Percentiles rank a stretch among this genome's conserved stretches.
These are phyloP conservation scores for Erythrocebus patas DNA, from an alignment of 2,113 vertebrate species.

Conservation along the genomic window DNA sequence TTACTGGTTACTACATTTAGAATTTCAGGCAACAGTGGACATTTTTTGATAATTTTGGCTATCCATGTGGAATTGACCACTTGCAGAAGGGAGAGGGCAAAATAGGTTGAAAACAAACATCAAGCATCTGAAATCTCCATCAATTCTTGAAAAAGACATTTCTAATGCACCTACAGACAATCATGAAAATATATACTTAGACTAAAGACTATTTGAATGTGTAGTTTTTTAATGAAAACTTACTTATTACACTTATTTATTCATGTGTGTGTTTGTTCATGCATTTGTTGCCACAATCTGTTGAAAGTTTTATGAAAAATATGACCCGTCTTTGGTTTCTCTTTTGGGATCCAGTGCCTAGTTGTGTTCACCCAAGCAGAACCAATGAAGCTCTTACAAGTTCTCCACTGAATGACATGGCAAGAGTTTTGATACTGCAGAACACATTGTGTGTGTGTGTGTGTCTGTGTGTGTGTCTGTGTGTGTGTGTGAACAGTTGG, in stretches of 20 bases:
- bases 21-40: background rate
- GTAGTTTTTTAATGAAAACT: background rate
- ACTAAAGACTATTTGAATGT: background rate
- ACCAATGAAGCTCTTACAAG: background rate
- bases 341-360: background rate
- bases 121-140: background rate
- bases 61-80: background rate
- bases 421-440: background rate
- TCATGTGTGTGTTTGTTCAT: background rate
- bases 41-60: background rate
- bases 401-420: background rate
- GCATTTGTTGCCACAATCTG: background rate
- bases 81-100: background rate
- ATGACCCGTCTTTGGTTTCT: background rate
- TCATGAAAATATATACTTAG: background rate
- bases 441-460: too few relatives aligned
- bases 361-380: background rate
- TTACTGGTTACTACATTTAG: background rate
- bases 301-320: background rate
- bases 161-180: background rate
- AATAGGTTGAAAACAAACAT: conserved; percentile 30
- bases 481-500: background rate
- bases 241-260: background rate
- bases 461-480: background rate
- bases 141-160: background rate